Evolutionary conservation across 2,797 vertebrate genomes (phyloP).

Genomic region (Orestias chungarensis): DNA sequence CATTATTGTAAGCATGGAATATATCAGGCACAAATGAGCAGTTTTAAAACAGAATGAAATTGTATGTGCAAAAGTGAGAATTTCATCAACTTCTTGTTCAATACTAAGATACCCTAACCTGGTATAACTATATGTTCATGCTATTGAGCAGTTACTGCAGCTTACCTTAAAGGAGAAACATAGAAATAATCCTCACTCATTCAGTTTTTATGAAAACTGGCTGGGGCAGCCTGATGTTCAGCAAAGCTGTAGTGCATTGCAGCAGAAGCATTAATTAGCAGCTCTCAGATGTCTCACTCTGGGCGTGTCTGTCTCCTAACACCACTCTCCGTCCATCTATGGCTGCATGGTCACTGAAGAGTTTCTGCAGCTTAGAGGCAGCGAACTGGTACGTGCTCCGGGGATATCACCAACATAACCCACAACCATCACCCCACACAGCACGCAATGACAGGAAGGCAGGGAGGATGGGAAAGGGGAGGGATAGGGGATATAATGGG

Average conservation of each 20-base stretch:
- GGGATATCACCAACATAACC: conserved; percentile 72
- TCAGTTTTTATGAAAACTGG: conserved; percentile 22
- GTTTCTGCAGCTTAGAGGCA: conserved; percentile 34
- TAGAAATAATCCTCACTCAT: conserved; percentile 14
- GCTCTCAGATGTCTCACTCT: conserved; percentile 19
- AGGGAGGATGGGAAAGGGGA: conserved; percentile 45
- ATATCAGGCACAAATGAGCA: background rate
- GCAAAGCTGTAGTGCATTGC: conserved; percentile 22
- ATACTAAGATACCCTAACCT: conserved; percentile 1
- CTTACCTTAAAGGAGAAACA: conserved; percentile 57
- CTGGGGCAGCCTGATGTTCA: conserved; percentile 12
- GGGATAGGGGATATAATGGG: conserved; percentile 32
- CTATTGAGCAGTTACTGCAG: conserved; percentile 8
- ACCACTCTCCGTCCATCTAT: background rate
- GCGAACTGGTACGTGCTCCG: conserved; percentile 53
- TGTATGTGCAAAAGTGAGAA: background rate
- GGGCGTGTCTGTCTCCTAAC: conserved; percentile 5
- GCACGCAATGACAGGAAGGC: conserved; percentile 61
- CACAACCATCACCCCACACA: conserved; percentile 72
- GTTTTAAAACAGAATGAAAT: background rate
- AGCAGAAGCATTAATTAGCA: conserved; percentile 9
- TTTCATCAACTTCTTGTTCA: background rate
- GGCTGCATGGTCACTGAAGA: conserved; percentile 27
- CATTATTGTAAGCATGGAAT: conserved; percentile 7
- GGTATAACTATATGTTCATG: background rate